Percentiles rank a stretch among this genome's conserved stretches.
These are phyloP conservation scores for Cantharis lateralis DNA, from an alignment of 2,888 invertebrate genomes.

Conservation along the genomic window DNA sequence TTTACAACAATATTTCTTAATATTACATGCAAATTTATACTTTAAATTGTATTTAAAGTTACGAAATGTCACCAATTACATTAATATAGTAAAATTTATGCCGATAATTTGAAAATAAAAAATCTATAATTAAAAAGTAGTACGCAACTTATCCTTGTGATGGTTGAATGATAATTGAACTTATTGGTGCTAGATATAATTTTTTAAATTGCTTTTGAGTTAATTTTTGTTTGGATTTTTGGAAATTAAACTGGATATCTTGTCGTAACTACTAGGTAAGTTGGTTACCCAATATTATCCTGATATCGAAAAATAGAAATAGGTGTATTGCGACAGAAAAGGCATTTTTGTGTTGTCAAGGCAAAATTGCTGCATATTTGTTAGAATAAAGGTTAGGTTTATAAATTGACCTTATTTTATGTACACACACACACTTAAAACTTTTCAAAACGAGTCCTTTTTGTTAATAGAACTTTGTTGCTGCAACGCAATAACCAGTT, in stretches of 20 bases:
- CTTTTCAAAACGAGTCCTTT: conserved; percentile 50
- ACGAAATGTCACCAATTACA: background rate
- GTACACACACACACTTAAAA: conserved; percentile 42
- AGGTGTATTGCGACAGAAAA: background rate
- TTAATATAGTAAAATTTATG: background rate
- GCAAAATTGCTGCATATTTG: conserved; percentile 37
- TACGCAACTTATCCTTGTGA: background rate
- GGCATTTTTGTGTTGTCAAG: conserved; percentile 31
- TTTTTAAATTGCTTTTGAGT: background rate
- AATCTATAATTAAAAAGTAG: background rate
- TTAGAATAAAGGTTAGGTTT: conserved; percentile 38
- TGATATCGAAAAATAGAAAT: background rate
- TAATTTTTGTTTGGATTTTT: background rate
- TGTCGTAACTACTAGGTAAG: background rate
- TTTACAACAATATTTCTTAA: background rate
- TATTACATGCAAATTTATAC: background rate
- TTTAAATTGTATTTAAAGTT: background rate
- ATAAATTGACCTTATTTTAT: conserved; percentile 51
- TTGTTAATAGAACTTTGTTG: conserved; percentile 53
- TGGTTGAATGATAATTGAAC: background rate
- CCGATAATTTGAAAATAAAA: background rate
- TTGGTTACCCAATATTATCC: background rate
- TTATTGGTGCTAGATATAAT: background rate
- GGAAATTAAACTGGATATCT: background rate
- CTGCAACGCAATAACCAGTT: conserved; percentile 54